Conservation (phyloP, 2,888 invertebrate genomes). For the Cephonodes hylas region DNA sequence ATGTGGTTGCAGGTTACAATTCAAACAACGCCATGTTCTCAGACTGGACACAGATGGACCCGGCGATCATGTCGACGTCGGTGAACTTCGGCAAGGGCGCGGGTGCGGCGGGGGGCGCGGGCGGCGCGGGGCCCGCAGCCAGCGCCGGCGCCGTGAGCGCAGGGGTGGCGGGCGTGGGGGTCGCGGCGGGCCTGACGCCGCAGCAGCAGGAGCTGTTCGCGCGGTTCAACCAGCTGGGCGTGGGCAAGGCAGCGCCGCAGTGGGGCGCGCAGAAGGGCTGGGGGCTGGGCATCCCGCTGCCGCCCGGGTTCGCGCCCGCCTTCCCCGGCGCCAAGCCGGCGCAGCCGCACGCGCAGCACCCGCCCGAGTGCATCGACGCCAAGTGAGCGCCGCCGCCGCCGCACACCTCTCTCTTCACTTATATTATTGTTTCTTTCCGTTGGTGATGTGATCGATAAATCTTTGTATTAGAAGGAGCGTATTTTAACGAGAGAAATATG, state of each 20-base stretch:
- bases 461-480: conserved; percentile 79
- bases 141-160: conserved; percentile 18
- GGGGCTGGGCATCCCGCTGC: conserved; percentile 52
- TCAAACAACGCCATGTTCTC: conserved; percentile 76
- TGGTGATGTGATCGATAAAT: conserved; percentile 77
- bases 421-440: conserved; percentile 60
- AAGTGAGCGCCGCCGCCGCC: conserved; percentile 52
- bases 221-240: conserved; percentile 61
- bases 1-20: conserved; percentile 51
- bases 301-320: conserved; percentile 74
- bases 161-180: conserved; percentile 25
- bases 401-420: conserved; percentile 38
- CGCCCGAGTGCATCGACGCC: conserved; percentile 78
- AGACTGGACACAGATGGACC: conserved; percentile 96
- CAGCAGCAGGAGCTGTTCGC: conserved; percentile 70
- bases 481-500: conserved; percentile 81
- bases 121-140: conserved; percentile 16
- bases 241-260: conserved; percentile 25
- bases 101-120: conserved; percentile 18
- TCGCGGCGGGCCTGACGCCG: conserved; percentile 28
- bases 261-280: conserved; percentile 17
- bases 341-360: conserved; percentile 58
- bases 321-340: conserved; percentile 19
- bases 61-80: conserved; percentile 92
- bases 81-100: conserved; percentile 74